A percentile compares a stretch with the other conserved stretches of the same genome.
Conservation (phyloP, 2,113 vertebrate species). For the Micronycteris hirsuta region DNA sequence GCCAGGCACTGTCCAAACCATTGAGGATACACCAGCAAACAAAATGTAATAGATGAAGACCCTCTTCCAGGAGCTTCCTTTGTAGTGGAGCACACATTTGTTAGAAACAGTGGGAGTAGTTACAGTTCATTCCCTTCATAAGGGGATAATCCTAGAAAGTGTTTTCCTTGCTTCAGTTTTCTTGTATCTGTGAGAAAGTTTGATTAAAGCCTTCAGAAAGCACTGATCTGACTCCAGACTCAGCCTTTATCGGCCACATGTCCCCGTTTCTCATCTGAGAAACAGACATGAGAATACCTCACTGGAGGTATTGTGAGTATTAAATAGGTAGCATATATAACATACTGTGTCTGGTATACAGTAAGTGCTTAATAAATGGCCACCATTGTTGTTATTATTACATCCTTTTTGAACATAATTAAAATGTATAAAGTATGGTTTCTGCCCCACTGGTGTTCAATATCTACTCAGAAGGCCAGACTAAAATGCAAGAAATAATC, state of each 20-base stretch:
- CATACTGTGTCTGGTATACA: not conserved
- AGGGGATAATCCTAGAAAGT: not conserved
- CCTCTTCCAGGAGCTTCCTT: not conserved
- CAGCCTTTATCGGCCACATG: not conserved
- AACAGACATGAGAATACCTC: not conserved
- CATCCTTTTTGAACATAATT: not conserved
- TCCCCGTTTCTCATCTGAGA: not conserved
- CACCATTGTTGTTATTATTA: not conserved
- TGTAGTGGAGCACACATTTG: not conserved
- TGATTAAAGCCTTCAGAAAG: not conserved
- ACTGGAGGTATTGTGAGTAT: not conserved
- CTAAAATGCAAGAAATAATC: constrained; percentile 49
- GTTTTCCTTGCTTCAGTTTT: not conserved
- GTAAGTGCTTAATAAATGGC: not conserved
- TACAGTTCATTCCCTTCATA: not conserved
- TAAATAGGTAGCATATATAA: not conserved
- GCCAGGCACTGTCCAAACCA: not conserved
- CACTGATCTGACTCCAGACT: not conserved
- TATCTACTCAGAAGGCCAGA: constrained; percentile 44
- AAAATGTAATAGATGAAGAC: not conserved
- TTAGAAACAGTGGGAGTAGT: not conserved
- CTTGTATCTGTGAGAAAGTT: not conserved
- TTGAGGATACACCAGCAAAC: not conserved
- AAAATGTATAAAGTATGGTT: not conserved
- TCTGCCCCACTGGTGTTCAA: not conserved